These are phyloP conservation scores for Reticulitermes speratus DNA, from an alignment of 1,140 invertebrate species.

Conservation along the genomic window DNA sequence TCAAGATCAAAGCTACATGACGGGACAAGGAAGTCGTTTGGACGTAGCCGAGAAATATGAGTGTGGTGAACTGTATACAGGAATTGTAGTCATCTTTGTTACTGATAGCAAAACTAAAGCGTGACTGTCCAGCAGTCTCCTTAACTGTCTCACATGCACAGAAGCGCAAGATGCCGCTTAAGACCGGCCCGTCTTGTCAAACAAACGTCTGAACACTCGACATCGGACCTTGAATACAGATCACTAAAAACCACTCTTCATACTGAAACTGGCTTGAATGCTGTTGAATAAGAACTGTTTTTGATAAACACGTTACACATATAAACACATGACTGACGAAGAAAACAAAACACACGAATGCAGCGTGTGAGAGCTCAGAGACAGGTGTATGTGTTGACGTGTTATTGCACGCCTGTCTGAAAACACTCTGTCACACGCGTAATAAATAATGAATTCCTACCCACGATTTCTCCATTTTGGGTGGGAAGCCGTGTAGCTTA, in stretches of 20 bases:
- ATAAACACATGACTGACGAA: background rate
- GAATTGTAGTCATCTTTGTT: conserved; percentile 9
- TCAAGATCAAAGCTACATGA: conserved; percentile 16
- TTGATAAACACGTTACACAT: conserved; percentile 9
- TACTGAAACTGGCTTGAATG: background rate
- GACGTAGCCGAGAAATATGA: background rate
- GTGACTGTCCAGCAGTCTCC: background rate
- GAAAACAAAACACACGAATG: background rate
- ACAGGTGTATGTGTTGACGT: background rate
- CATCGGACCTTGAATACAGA: background rate
- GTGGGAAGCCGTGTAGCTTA: no score
- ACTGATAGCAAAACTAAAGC: background rate
- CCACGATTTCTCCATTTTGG: no score
- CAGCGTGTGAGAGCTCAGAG: background rate
- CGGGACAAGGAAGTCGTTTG: background rate
- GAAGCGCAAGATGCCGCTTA: background rate
- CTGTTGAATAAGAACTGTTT: background rate
- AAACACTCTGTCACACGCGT: no score
- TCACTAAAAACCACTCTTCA: background rate
- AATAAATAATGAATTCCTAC: no score
- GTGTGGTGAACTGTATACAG: background rate
- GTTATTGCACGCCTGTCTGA: no score
- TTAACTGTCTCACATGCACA: background rate
- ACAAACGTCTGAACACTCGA: background rate
- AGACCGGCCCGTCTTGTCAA: background rate